phyloP scores from a whole-genome alignment of 2,113 vertebrate genomes.

The Arvicanthis niloticus region DNA sequence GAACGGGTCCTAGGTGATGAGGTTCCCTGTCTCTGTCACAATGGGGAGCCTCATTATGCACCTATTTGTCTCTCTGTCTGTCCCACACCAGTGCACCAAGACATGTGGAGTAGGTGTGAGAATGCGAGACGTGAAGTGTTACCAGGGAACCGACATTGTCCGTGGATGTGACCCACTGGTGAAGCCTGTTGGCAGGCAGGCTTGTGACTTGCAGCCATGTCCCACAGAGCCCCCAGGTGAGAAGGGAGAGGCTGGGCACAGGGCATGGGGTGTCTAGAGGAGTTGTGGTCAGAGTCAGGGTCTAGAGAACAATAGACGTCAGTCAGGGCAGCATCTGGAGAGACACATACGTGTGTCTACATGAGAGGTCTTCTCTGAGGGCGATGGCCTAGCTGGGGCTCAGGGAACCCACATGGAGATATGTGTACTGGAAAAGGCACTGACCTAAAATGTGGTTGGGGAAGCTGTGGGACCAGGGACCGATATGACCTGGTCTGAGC shows the following conservation, averaged over 20 bases:
- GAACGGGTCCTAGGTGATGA: no score
- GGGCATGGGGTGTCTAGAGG: neutral
- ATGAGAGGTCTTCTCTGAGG: neutral
- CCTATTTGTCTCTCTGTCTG: neutral
- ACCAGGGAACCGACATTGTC: constrained; percentile 95
- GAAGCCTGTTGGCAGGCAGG: constrained; percentile 96
- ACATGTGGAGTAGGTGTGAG: constrained; percentile 95
- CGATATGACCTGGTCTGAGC: accelerated
- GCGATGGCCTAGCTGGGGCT: neutral
- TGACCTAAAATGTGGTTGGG: no score
- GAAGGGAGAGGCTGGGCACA: neutral
- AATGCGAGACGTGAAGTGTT: constrained; percentile 98
- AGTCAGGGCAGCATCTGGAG: accelerated
- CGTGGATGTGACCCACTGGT: constrained; percentile 96
- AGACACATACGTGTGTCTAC: no score
- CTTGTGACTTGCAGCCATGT: constrained; percentile 96
- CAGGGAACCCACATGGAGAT: accelerated
- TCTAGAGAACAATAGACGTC: accelerated
- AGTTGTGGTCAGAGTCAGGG: accelerated
- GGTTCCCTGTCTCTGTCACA: neutral
- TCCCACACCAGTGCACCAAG: constrained; percentile 93
- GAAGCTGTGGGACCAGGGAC: accelerated
- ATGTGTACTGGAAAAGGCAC: neutral
- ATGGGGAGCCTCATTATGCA: no score
- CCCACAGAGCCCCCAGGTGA: constrained; percentile 97